Percentiles rank a stretch among this genome's conserved stretches.
These are phyloP conservation scores for Halcyon senegalensis DNA, from an alignment of 2,113 vertebrate genomes.

Conservation along the genomic window DNA sequence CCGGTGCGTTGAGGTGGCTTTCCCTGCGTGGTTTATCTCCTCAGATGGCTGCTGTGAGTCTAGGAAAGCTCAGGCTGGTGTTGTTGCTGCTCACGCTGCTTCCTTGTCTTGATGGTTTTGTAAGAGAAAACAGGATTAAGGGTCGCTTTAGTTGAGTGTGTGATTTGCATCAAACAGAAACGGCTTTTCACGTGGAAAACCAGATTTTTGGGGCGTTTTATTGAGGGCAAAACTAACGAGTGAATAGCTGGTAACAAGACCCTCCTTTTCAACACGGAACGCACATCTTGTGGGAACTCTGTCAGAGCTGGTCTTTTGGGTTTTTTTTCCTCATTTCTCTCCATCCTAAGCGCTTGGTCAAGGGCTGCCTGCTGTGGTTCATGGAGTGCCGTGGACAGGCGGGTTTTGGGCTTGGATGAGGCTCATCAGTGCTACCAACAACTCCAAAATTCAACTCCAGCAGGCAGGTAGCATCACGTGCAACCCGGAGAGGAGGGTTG, in stretches of 20 bases:
- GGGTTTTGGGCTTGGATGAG: not conserved
- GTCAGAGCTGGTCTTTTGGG: not conserved
- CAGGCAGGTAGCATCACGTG: accelerated
- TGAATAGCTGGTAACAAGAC: not conserved
- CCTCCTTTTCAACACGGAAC: not conserved
- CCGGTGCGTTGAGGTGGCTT: not conserved
- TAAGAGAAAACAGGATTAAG: not conserved
- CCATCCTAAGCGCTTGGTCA: not conserved
- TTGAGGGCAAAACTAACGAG: not conserved
- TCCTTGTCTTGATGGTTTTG: not conserved
- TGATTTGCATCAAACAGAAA: not conserved
- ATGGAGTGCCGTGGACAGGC: accelerated
- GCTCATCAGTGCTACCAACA: not conserved
- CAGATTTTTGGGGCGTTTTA: too few relatives aligned
- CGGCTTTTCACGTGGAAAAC: not conserved
- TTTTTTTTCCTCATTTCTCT: not conserved
- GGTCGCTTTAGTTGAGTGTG: accelerated
- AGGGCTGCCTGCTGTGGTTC: not conserved
- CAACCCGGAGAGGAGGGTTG: accelerated
- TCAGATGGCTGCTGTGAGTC: not conserved
- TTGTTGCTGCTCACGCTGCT: not conserved
- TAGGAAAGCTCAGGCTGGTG: not conserved
- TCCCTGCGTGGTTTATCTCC: not conserved
- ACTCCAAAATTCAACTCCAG: not conserved
- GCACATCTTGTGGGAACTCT: not conserved